Evolutionary conservation across 2,888 invertebrate genomes (phyloP).

Genomic region (Minunthozetes semirufus): DNA sequence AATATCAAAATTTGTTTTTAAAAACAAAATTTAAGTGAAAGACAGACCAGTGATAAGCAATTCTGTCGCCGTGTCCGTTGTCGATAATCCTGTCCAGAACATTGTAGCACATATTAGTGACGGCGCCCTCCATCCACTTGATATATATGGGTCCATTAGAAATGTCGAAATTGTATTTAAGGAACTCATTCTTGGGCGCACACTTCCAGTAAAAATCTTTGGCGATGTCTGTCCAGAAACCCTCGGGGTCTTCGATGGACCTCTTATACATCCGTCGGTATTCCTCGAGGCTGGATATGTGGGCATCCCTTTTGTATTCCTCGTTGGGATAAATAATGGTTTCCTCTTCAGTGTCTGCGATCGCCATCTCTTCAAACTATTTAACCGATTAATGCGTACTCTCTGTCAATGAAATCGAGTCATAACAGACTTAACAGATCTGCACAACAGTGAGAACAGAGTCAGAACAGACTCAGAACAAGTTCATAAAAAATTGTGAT

Average conservation of each 20-base stretch:
- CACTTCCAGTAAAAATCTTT: slow-evolving; percentile 85
- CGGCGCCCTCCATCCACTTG: slow-evolving; percentile 90
- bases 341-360: slow-evolving; percentile 26
- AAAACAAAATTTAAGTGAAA: not conserved
- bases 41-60: slow-evolving; percentile 90
- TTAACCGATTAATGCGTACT: slow-evolving; percentile 12
- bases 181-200: slow-evolving; percentile 62
- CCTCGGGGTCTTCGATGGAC: slow-evolving; percentile 78
- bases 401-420: slow-evolving; percentile 14
- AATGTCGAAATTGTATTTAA: slow-evolving; percentile 84
- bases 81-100: slow-evolving; percentile 83
- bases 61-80: slow-evolving; percentile 77
- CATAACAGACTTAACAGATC: slow-evolving; percentile 19
- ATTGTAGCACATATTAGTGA: slow-evolving; percentile 94
- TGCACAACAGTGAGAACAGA: not conserved
- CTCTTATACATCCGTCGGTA: slow-evolving; percentile 75
- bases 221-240: slow-evolving; percentile 90
- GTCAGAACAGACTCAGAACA: slow-evolving; percentile 7
- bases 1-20: not conserved
- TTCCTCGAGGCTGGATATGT: slow-evolving; percentile 61
- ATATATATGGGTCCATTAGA: slow-evolving; percentile 80
- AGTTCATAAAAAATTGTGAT: slow-evolving; percentile 18
- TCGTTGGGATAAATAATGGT: slow-evolving; percentile 33
- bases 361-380: slow-evolving; percentile 30
- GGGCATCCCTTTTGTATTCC: slow-evolving; percentile 34